Evolutionary conservation across 1,140 invertebrate genomes (phyloP).

Genomic region (Drosophila varians): DNA sequence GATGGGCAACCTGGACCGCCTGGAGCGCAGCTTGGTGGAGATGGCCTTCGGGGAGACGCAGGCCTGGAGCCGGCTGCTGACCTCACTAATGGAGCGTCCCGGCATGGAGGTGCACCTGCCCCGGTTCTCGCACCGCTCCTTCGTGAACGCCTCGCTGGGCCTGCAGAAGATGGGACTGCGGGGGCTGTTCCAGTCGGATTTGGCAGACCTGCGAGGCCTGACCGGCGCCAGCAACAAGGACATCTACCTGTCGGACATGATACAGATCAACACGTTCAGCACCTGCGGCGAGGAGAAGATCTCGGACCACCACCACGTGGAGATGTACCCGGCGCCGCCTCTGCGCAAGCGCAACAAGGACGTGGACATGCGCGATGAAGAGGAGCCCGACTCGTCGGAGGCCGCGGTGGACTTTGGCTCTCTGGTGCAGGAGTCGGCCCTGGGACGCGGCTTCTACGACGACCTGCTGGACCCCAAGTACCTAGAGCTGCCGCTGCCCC

Average conservation of each 20-base stretch:
- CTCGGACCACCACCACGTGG: conserved; percentile 89
- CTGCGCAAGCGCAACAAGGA: conserved; percentile 83
- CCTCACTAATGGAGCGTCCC: conserved; percentile 88
- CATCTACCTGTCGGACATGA: conserved; percentile 90
- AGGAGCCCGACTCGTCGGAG: conserved; percentile 63
- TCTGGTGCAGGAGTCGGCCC: conserved; percentile 84
- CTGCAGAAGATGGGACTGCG: conserved; percentile 91
- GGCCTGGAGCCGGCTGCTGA: conserved; percentile 89
- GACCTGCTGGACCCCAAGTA: conserved; percentile 86
- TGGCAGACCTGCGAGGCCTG: conserved; percentile 91
- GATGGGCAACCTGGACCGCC: conserved; percentile 89
- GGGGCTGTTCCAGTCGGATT: conserved; percentile 89
- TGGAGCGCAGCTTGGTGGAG: conserved; percentile 88
- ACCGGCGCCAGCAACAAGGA: conserved; percentile 89
- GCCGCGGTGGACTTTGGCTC: conserved; percentile 67
- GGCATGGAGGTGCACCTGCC: conserved; percentile 92
- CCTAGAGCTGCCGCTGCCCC: conserved; percentile 86
- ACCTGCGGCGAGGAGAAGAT: conserved; percentile 90
- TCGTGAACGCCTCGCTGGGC: conserved; percentile 90
- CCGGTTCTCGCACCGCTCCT: conserved; percentile 91
- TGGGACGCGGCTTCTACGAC: conserved; percentile 86
- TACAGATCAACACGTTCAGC: conserved; percentile 91
- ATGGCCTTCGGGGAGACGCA: conserved; percentile 86
- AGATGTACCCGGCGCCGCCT: conserved; percentile 90
- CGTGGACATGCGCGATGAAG: conserved; percentile 63